Percentiles rank a stretch among this genome's conserved stretches.
phyloP scores from a whole-genome alignment of 2,797 vertebrate species.

The Alectoris magna region DNA sequence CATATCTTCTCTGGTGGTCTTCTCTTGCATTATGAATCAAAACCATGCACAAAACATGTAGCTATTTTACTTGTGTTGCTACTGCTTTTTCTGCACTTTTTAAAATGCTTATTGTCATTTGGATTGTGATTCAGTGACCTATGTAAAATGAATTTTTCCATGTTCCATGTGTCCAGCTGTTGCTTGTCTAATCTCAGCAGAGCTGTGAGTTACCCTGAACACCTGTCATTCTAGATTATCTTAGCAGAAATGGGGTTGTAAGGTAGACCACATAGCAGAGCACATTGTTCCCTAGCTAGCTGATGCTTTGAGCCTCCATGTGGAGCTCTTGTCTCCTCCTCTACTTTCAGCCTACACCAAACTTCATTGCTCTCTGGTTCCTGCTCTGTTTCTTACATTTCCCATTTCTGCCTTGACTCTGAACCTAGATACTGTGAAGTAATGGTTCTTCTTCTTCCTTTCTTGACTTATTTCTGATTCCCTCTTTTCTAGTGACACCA shows the following conservation, averaged over 20 bases:
- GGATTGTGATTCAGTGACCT: not conserved
- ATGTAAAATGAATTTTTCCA: not conserved
- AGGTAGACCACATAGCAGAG: not conserved
- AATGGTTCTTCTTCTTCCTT: too few species aligned
- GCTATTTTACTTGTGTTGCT: not conserved
- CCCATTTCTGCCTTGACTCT: not conserved
- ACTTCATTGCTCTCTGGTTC: not conserved
- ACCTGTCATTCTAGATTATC: not conserved
- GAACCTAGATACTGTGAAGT: not conserved
- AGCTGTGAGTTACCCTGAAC: not conserved
- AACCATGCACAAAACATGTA: not conserved
- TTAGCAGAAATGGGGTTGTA: not conserved
- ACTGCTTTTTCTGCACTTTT: not conserved
- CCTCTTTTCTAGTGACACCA: not conserved
- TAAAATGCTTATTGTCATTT: not conserved
- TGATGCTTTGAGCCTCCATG: not conserved
- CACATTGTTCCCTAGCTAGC: not conserved
- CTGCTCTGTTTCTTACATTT: not conserved
- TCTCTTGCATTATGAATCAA: not conserved
- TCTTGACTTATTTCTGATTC: not conserved
- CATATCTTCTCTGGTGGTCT: not conserved
- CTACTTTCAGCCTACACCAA: not conserved
- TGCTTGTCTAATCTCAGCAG: not conserved
- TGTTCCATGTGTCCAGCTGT: not conserved
- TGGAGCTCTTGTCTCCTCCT: not conserved